phyloP scores from a whole-genome alignment of 2,113 vertebrate genomes.

The Spilogale gracilis region DNA sequence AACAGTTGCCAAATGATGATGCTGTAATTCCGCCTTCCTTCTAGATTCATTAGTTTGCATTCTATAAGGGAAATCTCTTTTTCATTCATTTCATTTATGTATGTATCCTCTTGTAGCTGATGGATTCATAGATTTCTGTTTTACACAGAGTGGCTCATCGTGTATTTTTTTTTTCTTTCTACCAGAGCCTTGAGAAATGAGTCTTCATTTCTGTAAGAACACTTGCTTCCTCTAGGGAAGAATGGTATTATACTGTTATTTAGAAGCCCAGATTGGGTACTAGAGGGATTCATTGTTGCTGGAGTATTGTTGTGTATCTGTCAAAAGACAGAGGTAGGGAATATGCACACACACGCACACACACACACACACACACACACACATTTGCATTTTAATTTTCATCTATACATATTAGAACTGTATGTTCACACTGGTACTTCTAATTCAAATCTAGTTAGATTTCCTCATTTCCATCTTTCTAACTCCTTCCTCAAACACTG shows the following conservation, averaged over 20 bases:
- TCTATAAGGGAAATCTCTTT: background rate
- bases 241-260: no score
- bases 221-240: background rate
- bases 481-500: fast-evolving
- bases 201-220: background rate
- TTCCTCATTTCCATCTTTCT: background rate
- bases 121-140: background rate
- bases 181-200: background rate
- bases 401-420: background rate
- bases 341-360: fast-evolving
- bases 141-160: background rate
- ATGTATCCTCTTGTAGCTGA: fast-evolving
- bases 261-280: background rate
- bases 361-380: background rate
- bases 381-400: background rate
- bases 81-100: background rate
- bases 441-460: no score
- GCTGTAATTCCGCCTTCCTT: background rate
- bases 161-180: background rate
- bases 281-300: background rate
- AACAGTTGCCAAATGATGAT: fast-evolving
- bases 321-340: background rate
- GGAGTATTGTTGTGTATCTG: background rate
- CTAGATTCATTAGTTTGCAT: no score
- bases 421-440: no score